Conservation (phyloP, 2,888 invertebrate genomes). For the Seira ritae region DNA sequence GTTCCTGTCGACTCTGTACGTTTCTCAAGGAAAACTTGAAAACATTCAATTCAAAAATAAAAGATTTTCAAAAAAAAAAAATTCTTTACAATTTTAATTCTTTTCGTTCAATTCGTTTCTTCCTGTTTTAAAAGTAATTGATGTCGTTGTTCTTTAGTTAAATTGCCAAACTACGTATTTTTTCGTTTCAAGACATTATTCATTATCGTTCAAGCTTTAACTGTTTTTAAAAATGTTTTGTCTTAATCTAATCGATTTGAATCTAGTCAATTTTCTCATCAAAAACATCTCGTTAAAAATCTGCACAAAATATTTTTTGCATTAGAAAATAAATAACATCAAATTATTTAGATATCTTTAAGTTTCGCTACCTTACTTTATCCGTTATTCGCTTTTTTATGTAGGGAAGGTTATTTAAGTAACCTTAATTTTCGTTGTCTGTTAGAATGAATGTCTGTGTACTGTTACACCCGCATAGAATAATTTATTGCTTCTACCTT, state of each 20-base stretch:
- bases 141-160: neutral
- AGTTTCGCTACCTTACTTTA: too few species aligned
- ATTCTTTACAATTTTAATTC: neutral
- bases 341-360: too few species aligned
- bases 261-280: neutral
- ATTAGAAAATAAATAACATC: too few species aligned
- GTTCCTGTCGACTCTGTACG: conserved; percentile 86
- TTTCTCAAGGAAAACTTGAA: conserved; percentile 66
- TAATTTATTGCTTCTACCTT: conserved; percentile 16
- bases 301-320: too few species aligned
- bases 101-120: neutral
- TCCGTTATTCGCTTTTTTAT: neutral
- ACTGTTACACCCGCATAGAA: conserved; percentile 19
- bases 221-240: neutral
- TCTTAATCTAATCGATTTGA: neutral
- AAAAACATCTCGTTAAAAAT: too few species aligned
- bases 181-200: neutral
- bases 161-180: neutral
- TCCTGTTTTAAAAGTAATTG: too few species aligned
- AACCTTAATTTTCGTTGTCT: conserved; percentile 6
- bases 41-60: conserved; percentile 31
- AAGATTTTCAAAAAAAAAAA: conserved; percentile 19
- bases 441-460: conserved; percentile 18
- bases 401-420: conserved; percentile 12
- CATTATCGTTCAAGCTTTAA: neutral